Evolutionary conservation across 2,888 invertebrate genomes (phyloP).

Genomic region (Campoletis raptor): DNA sequence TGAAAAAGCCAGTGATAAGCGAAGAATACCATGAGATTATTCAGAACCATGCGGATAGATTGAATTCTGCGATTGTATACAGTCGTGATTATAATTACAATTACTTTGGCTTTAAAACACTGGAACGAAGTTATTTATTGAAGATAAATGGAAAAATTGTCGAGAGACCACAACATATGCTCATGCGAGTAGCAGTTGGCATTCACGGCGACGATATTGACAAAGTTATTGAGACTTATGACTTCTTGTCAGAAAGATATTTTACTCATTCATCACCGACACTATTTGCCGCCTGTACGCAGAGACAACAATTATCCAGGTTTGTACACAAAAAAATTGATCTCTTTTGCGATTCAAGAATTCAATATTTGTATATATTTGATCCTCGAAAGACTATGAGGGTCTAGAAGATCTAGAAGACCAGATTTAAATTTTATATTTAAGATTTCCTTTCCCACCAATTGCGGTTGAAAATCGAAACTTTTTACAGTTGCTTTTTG

Average conservation of each 20-base stretch:
- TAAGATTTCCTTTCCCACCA: not conserved
- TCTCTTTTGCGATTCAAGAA: too few relatives aligned
- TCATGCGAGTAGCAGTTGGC: conserved; percentile 98
- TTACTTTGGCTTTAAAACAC: conserved; percentile 99
- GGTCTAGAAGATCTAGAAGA: too few relatives aligned
- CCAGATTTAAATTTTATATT: not conserved
- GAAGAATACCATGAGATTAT: conserved; percentile 93
- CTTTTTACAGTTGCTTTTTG: conserved; percentile 93
- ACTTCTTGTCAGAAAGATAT: conserved; percentile 96
- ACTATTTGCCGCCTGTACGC: conserved; percentile 97
- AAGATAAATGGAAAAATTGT: conserved; percentile 96
- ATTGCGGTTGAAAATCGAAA: not conserved
- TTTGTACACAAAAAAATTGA: conserved; percentile 70
- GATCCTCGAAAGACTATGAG: too few relatives aligned
- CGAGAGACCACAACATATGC: conserved; percentile 99
- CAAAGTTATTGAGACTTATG: conserved; percentile 97
- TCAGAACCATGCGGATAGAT: conserved; percentile 93
- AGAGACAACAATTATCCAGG: conserved; percentile 95
- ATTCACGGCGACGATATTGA: conserved; percentile 98
- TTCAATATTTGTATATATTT: too few relatives aligned
- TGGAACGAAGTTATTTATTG: conserved; percentile 97
- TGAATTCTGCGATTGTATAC: conserved; percentile 98
- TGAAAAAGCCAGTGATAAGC: conserved; percentile 93
- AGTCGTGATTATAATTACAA: conserved; percentile 98
- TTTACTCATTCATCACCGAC: conserved; percentile 99